phyloP scores from a whole-genome alignment of 2,888 invertebrate species.

The Platynereis dumerilii region DNA sequence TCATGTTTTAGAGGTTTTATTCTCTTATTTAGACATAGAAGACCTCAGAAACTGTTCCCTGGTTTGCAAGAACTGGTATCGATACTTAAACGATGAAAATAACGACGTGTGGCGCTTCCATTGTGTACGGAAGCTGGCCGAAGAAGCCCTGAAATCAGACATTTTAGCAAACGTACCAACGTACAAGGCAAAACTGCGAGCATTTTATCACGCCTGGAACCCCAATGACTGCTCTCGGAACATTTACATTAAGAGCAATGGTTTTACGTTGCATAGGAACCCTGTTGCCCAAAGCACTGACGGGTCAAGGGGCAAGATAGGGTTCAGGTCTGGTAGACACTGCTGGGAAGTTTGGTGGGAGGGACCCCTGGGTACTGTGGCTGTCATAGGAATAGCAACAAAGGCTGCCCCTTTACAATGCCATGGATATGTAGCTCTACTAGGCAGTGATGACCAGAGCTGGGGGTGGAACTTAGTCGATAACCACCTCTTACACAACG shows the following conservation, averaged over 20 bases:
- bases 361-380: conserved; percentile 96
- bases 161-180: conserved; percentile 85
- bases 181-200: conserved; percentile 87
- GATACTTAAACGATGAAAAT: conserved; percentile 88
- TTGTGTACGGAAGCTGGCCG: conserved; percentile 84
- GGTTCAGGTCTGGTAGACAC: conserved; percentile 89
- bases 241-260: conserved; percentile 94
- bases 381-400: conserved; percentile 78
- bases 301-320: conserved; percentile 81
- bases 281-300: conserved; percentile 99
- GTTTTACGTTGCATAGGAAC: conserved; percentile 96
- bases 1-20: conserved; percentile 64
- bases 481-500: conserved; percentile 94
- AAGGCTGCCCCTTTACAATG: conserved; percentile 88
- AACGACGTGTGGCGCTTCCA: conserved; percentile 94
- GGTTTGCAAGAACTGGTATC: conserved; percentile 93
- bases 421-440: conserved; percentile 91
- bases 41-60: conserved; percentile 88
- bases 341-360: conserved; percentile 99
- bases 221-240: conserved; percentile 96
- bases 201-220: conserved; percentile 96
- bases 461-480: conserved; percentile 99
- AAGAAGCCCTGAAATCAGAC: conserved; percentile 88
- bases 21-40: conserved; percentile 85
- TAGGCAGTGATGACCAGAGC: conserved; percentile 95